phyloP scores from a whole-genome alignment of 1,140 invertebrate species.

The Magallana gigas region DNA sequence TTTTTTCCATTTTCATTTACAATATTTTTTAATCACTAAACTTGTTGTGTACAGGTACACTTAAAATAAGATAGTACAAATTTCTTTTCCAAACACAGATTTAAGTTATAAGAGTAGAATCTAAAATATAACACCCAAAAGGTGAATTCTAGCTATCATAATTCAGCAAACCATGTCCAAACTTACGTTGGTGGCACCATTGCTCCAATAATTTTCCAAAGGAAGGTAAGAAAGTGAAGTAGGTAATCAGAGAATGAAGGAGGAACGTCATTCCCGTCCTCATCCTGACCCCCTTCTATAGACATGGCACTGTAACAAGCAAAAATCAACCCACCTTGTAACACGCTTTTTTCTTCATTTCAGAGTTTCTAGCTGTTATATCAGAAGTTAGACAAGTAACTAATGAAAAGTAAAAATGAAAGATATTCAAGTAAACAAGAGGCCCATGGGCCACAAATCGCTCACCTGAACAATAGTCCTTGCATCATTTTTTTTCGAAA shows the following conservation, averaged over 20 bases:
- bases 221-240: conserved; percentile 76
- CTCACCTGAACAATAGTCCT: too few relatives aligned
- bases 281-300: conserved; percentile 79
- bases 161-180: not conserved
- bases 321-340: not conserved
- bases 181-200: conserved; percentile 82
- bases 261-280: conserved; percentile 82
- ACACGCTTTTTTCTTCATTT: too few relatives aligned
- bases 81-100: not conserved
- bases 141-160: not conserved
- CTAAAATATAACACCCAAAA: not conserved
- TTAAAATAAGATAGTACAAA: not conserved
- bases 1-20: not conserved
- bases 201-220: conserved; percentile 82
- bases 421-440: too few relatives aligned
- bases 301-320: conserved; percentile 71
- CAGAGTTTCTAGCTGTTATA: too few relatives aligned
- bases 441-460: too few relatives aligned
- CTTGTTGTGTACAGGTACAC: not conserved
- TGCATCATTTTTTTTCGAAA: too few relatives aligned
- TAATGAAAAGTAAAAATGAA: too few relatives aligned
- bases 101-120: not conserved
- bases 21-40: too few relatives aligned
- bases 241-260: conserved; percentile 76
- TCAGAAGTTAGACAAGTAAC: too few relatives aligned